phyloP scores from a whole-genome alignment of 2,888 invertebrate genomes.

The Parnassius smintheus region DNA sequence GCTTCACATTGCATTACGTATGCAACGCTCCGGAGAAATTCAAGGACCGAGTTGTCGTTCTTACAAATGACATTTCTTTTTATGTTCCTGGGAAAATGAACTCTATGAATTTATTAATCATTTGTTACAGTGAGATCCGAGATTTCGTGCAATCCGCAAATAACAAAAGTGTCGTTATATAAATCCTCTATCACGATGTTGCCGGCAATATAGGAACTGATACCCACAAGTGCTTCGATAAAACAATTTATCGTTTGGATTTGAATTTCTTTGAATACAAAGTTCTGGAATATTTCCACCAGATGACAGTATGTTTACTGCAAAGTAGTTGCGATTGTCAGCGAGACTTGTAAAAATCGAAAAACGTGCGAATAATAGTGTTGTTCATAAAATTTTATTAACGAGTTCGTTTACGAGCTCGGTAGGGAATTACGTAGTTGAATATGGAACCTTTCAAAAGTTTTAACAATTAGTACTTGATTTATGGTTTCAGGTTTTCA shows the following conservation, averaged over 20 bases:
- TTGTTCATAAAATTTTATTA: slow-evolving; percentile 35
- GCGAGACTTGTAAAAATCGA: slow-evolving; percentile 47
- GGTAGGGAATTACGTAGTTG: too few species aligned
- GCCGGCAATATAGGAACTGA: slow-evolving; percentile 42
- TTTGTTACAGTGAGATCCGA: slow-evolving; percentile 1
- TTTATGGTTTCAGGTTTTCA: too few species aligned
- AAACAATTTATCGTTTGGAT: slow-evolving; percentile 61
- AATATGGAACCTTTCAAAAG: too few species aligned
- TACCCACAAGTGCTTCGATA: slow-evolving; percentile 55
- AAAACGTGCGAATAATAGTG: slow-evolving; percentile 66
- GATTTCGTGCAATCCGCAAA: slow-evolving; percentile 2
- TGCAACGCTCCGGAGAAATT: slow-evolving; percentile 47
- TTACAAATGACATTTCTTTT: slow-evolving; percentile 41
- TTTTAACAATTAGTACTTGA: too few species aligned
- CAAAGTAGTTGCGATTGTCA: slow-evolving; percentile 40
- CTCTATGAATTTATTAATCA: slow-evolving; percentile 27
- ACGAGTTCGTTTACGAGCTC: too few species aligned
- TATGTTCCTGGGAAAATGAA: slow-evolving; percentile 30
- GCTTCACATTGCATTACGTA: slow-evolving; percentile 46
- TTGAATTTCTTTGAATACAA: slow-evolving; percentile 56
- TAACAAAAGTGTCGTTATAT: slow-evolving; percentile 20
- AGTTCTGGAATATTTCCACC: slow-evolving; percentile 60
- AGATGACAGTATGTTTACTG: slow-evolving; percentile 68
- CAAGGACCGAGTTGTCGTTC: slow-evolving; percentile 43
- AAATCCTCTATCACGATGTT: slow-evolving; percentile 9